Percentiles rank a stretch among this genome's conserved stretches.
These are phyloP conservation scores for Bucco capensis DNA, from an alignment of 2,113 vertebrate genomes.

Conservation along the genomic window DNA sequence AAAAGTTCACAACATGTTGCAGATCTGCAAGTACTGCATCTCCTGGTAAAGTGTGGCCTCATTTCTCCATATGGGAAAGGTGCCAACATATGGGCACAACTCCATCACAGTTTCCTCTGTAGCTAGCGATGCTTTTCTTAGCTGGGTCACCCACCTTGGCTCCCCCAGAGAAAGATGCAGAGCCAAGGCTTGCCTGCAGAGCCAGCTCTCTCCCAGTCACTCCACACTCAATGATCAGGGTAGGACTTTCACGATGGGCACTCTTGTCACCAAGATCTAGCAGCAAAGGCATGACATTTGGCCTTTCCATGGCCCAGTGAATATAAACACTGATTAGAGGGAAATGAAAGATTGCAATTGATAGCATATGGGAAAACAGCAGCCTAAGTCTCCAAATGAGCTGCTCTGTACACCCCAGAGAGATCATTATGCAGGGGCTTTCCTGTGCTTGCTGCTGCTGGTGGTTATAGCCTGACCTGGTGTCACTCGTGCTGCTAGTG, in stretches of 20 bases:
- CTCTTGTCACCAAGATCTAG: neutral
- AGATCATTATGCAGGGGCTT: neutral
- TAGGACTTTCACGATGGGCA: neutral
- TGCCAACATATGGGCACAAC: neutral
- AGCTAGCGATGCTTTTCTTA: neutral
- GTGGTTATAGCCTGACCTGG: neutral
- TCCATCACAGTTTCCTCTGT: neutral
- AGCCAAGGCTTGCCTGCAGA: neutral
- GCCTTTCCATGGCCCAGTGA: neutral
- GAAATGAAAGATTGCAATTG: neutral
- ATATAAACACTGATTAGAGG: neutral
- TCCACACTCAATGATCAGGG: rapidly evolving
- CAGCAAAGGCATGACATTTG: neutral
- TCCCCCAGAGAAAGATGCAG: neutral
- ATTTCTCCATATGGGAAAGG: neutral
- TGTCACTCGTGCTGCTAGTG: neutral
- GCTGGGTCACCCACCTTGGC: neutral
- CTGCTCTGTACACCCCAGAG: neutral
- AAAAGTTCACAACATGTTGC: neutral
- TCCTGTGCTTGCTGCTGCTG: neutral
- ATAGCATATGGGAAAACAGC: slow-evolving; percentile 1
- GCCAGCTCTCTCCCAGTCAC: neutral
- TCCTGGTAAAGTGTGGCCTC: neutral
- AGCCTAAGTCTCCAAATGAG: neutral
- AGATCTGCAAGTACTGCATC: neutral